These are phyloP conservation scores for Drosophila nigromelanica DNA, from an alignment of 1,140 invertebrate species.

Conservation along the genomic window DNA sequence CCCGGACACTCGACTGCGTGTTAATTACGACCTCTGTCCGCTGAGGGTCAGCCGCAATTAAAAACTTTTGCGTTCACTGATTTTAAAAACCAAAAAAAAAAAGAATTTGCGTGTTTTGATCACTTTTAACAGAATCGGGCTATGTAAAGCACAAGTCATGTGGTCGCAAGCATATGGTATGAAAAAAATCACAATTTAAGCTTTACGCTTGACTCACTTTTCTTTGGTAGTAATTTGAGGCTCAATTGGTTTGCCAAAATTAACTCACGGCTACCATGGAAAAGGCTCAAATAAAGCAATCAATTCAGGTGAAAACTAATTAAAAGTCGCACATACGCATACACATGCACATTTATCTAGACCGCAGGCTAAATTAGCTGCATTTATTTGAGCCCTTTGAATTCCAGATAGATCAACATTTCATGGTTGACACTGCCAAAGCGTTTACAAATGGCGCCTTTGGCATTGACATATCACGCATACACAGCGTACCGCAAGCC, in stretches of 20 bases:
- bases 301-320: slow-evolving; percentile 40
- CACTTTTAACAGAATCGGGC: neutral
- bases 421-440: slow-evolving; percentile 17
- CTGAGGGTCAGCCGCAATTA: slow-evolving; percentile 46
- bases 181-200: too few relatives aligned
- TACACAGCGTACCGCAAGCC: slow-evolving; percentile 13
- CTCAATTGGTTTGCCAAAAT: neutral
- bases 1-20: slow-evolving; percentile 51
- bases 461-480: slow-evolving; percentile 37
- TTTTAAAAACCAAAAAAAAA: slow-evolving; percentile 1
- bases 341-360: neutral
- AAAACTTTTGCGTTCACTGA: slow-evolving; percentile 39
- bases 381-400: slow-evolving; percentile 40
- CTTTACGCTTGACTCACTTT: too few relatives aligned
- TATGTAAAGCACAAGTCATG: neutral
- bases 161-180: too few relatives aligned
- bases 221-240: neutral
- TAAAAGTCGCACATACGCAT: slow-evolving; percentile 11
- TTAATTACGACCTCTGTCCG: slow-evolving; percentile 73
- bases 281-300: slow-evolving; percentile 6
- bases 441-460: slow-evolving; percentile 6
- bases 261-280: neutral
- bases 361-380: slow-evolving; percentile 25
- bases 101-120: neutral
- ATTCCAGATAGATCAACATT: slow-evolving; percentile 33